Conservation (phyloP, 2,888 invertebrate genomes). For the Nowickia ferox region DNA sequence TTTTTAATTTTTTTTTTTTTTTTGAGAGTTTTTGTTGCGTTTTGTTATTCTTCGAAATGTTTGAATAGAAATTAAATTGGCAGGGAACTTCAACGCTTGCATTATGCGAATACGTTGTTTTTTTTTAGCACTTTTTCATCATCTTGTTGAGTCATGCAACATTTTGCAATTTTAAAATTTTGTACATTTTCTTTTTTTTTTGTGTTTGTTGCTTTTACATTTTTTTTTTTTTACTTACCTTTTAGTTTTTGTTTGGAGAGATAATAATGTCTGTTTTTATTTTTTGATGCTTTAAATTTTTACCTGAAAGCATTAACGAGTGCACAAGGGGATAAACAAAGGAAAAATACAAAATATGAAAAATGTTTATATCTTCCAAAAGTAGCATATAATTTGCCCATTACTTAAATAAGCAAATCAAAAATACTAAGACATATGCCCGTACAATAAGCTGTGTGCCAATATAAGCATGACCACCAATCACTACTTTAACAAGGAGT, state of each 20-base stretch:
- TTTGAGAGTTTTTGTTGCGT: neutral
- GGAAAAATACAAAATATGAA: neutral
- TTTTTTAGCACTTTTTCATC: conserved; percentile 19
- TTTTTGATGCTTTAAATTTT: conserved; percentile 13
- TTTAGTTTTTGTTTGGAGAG: conserved; percentile 9
- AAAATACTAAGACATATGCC: no score
- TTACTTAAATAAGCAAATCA: no score
- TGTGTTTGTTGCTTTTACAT: conserved; percentile 1
- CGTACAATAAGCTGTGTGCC: no score
- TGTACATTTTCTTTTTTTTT: conserved; percentile 24
- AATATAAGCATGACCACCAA: no score
- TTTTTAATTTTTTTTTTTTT: conserved; percentile 19
- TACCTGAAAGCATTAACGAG: conserved; percentile 8
- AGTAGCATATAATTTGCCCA: no score
- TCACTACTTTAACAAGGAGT: no score
- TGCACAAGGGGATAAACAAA: conserved; percentile 5
- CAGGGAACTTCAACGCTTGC: conserved; percentile 37
- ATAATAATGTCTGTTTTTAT: conserved; percentile 23
- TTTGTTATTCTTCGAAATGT: conserved; percentile 3
- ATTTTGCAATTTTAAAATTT: conserved; percentile 40
- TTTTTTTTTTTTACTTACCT: conserved; percentile 4
- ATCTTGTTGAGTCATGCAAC: conserved; percentile 56
- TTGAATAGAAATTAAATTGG: conserved; percentile 29
- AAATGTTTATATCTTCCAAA: no score
- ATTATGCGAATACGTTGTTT: conserved; percentile 34